Evolutionary conservation across 2,888 invertebrate species (phyloP), one percentile per base, ranked within the genome.

Genomic region (Cheilosia grossa): DNA sequence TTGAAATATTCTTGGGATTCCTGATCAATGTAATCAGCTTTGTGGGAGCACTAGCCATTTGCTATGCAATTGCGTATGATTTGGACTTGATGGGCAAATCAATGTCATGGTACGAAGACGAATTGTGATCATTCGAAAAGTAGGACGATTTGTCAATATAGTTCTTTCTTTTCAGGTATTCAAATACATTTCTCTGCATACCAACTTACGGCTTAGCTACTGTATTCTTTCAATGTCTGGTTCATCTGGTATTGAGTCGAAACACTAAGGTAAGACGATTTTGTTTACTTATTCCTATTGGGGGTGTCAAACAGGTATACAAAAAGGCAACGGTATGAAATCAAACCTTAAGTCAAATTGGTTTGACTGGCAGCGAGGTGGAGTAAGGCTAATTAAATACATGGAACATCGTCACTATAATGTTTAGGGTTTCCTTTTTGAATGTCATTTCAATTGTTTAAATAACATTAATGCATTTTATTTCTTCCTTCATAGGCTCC

Each of bases 1-100:
- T 88, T 63, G 90, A 89, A 86, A 89, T 89, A 70, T 89, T 89
- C 74, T 80, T 90, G 37, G 89, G 90, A 6, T 89, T 89, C 53
- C 70, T 90, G 44, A 89, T 89, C 4, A 89, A 89, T 79, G 88
- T 89, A 64, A 89, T 90, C 15, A 89, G 89, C 53, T 87, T 89
- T 51, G 88, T 89, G 5, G 87, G 89, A 17, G 87, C 88, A 3
- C 87, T 88, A 63, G 89, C 88, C 0, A 63, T 89, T 15, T 89
- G 89, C 59, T 89, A 89, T 75, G 88, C 89, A 1, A 88, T 89
- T 72, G 90, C 89, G 0, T 89, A 87, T 70, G 89, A 89, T 58
- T 64, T 90, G 4, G 90, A 90, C 81, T 42, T 86, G 30, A 87
- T 87, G 56, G 90, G 89, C 4, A 88, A 89, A 81, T 87, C 90